phyloP scores from a whole-genome alignment of 2,797 vertebrate species.

The Calcarius lapponicus region DNA sequence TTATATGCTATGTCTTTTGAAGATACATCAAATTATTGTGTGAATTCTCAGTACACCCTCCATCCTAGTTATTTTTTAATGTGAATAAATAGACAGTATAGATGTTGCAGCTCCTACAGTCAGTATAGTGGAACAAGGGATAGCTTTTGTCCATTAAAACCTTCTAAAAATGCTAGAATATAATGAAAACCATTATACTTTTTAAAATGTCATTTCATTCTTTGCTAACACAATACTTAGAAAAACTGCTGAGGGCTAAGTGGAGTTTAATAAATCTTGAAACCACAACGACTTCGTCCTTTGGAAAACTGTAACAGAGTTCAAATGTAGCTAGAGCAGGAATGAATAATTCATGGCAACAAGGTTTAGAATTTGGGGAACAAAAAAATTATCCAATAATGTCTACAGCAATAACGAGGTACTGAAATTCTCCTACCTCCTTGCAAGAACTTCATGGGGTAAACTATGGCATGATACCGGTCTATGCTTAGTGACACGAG shows the following conservation, averaged over 20 bases:
- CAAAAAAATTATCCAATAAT: background rate
- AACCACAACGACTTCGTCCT: background rate
- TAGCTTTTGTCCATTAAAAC: background rate
- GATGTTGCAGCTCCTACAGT: background rate
- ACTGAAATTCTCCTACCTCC: constrained; percentile 72
- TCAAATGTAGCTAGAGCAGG: background rate
- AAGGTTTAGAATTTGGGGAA: background rate
- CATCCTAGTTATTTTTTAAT: background rate
- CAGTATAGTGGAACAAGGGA: background rate
- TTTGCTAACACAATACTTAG: constrained; percentile 9
- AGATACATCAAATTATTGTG: background rate
- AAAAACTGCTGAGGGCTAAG: constrained; percentile 8
- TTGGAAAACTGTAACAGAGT: background rate
- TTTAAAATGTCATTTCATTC: constrained; percentile 18
- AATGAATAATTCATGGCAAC: constrained; percentile 33
- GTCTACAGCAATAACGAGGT: background rate
- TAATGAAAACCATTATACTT: constrained; percentile 2
- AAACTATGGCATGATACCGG: constrained; percentile 79
- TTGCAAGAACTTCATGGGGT: constrained; percentile 83
- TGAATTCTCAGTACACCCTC: background rate
- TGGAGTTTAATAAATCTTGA: background rate
- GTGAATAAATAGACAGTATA: background rate
- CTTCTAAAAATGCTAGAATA: background rate
- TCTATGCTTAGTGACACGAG: constrained; percentile 81
- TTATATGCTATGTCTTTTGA: background rate